Evolutionary conservation across 1,140 invertebrate genomes (phyloP).

Genomic region (Drosophila bocqueti): DNA sequence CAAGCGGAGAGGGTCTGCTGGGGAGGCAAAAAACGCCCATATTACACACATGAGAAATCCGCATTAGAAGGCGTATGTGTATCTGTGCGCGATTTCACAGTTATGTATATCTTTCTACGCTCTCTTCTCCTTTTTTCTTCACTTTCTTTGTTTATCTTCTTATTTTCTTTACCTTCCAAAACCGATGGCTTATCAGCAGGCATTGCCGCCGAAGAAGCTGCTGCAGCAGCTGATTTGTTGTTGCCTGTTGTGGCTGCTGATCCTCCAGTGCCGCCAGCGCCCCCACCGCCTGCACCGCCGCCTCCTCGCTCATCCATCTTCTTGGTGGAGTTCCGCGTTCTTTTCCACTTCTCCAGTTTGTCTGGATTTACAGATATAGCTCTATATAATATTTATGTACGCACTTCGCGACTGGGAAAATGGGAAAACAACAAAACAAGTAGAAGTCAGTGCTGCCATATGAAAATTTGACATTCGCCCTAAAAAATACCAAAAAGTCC

Average conservation of each 20-base stretch:
- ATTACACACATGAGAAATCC: constrained; percentile 13
- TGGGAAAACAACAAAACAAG: constrained; percentile 7
- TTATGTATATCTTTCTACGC: neutral
- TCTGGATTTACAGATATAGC: constrained; percentile 9
- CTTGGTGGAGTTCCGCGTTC: constrained; percentile 81
- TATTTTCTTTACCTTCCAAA: constrained; percentile 72
- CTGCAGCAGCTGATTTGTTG: constrained; percentile 49
- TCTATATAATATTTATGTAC: neutral
- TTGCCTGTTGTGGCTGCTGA: constrained; percentile 19
- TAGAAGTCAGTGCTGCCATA: neutral
- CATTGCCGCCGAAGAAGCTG: constrained; percentile 12
- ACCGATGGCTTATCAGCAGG: constrained; percentile 72
- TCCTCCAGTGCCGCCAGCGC: constrained; percentile 11
- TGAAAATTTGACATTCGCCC: neutral
- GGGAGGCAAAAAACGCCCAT: constrained; percentile 22
- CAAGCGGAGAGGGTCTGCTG: too few species aligned
- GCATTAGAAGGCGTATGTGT: neutral
- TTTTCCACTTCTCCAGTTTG: constrained; percentile 85
- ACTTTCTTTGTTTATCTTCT: constrained; percentile 15
- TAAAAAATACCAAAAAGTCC: too few species aligned
- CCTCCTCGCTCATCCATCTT: constrained; percentile 72
- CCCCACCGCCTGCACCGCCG: constrained; percentile 9
- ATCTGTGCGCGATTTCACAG: constrained; percentile 4
- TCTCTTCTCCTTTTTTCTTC: neutral
- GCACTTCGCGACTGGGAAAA: constrained; percentile 13